These are phyloP conservation scores for Apaloderma vittatum DNA, from an alignment of 2,113 vertebrate genomes.

Conservation along the genomic window DNA sequence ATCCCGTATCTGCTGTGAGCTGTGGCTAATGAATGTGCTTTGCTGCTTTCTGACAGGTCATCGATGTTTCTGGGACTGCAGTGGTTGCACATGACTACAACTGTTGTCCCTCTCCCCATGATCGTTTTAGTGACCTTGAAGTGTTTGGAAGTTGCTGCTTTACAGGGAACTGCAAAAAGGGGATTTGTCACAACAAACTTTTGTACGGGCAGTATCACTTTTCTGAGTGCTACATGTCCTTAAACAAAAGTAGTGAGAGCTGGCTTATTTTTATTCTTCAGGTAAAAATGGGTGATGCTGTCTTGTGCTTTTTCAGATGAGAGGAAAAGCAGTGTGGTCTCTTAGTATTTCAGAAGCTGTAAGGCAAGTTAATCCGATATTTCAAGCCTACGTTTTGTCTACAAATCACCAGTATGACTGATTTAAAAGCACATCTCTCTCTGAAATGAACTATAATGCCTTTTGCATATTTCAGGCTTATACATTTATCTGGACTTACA, in stretches of 20 bases:
- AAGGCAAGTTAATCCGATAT: background rate
- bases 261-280: background rate
- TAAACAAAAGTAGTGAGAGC: background rate
- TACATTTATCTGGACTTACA: background rate
- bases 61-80: background rate
- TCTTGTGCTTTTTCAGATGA: background rate
- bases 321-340: background rate
- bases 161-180: background rate
- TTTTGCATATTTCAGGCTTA: background rate
- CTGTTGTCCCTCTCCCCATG: background rate
- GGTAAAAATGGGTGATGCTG: background rate
- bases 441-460: background rate
- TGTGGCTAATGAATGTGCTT: background rate
- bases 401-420: background rate
- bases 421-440: background rate
- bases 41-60: slow-evolving; percentile 15
- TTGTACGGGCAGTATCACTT: background rate
- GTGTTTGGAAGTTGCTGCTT: background rate
- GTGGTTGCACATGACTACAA: background rate
- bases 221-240: background rate
- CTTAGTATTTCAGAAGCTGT: background rate
- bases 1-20: background rate
- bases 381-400: background rate
- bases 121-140: background rate
- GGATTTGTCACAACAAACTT: background rate